phyloP scores from a whole-genome alignment of 2,888 invertebrate species.

The Encarsia formosa region DNA sequence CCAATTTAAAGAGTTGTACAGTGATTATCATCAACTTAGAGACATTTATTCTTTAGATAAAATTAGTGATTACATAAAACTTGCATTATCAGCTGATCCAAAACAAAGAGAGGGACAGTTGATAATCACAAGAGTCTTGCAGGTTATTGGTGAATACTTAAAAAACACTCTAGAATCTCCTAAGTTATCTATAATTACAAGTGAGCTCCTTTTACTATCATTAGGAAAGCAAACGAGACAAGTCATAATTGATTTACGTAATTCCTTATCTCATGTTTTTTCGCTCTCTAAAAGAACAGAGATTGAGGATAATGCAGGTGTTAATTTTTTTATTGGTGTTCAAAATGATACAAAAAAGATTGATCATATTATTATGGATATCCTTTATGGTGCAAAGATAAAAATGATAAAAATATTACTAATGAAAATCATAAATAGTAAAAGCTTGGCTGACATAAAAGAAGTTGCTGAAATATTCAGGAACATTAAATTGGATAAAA shows the following conservation, averaged over 20 bases:
- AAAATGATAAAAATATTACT: conserved; percentile 14
- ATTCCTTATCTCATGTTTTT: conserved; percentile 26
- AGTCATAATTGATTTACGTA: conserved; percentile 22
- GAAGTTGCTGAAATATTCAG: conserved; percentile 5
- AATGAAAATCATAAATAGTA: conserved; percentile 8
- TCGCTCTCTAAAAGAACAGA: conserved; percentile 25
- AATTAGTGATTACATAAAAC: conserved; percentile 27
- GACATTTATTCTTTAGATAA: conserved; percentile 30
- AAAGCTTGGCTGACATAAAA: neutral
- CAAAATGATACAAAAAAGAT: conserved; percentile 23
- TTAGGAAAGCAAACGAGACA: conserved; percentile 21
- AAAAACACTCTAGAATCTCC: conserved; percentile 34
- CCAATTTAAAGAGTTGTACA: conserved; percentile 28
- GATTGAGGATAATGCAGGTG: conserved; percentile 24
- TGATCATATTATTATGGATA: conserved; percentile 14
- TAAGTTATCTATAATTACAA: conserved; percentile 26
- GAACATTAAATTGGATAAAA: conserved; percentile 2
- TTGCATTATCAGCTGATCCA: conserved; percentile 21
- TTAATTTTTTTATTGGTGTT: conserved; percentile 16
- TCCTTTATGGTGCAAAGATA: conserved; percentile 22
- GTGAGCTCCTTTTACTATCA: conserved; percentile 21
- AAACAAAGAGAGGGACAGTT: conserved; percentile 26
- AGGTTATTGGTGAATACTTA: conserved; percentile 33
- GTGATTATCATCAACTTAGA: conserved; percentile 29
- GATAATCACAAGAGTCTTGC: conserved; percentile 29